Evolutionary conservation across 2,797 vertebrate species (phyloP), one percentile per base, ranked within the genome.

Genomic region (Cercopithecus diana): DNA sequence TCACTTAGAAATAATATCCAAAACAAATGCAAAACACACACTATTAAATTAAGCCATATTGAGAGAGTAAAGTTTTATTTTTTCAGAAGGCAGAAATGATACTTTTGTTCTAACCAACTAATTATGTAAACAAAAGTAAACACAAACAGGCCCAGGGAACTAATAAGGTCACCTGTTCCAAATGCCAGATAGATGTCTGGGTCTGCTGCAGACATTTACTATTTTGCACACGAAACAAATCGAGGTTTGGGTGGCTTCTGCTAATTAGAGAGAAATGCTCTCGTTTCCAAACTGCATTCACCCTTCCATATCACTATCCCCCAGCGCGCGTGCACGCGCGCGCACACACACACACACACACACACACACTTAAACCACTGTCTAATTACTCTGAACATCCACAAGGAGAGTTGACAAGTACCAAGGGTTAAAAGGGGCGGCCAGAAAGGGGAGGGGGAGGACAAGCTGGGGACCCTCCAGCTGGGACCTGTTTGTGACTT

Each of bases 41-140:
- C 11, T 5, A 48, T 58, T 39, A 79, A 93, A 90, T 57, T 43
- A 92, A 86, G 41, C 30, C 28, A 45, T 13, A 70, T 48, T 50
- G 36, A 43, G 22, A 52, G 61, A 79, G n/a, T 36, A 64, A 55
- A 81, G 48, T 75, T 93, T 75, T 36, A 19, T 48, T 94, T 96
- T 80, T 70, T 48, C 7, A 90, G 45, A 94, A 70, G 28, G 41
- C 90, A 97, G 81, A 92, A 93, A 96, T 93, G 98, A 98, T 98
- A 98, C 98, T 94, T 96, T 97, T 98, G 48, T 98, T 98, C 8
- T 19, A 9, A 98, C 98, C 98, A 98, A 97, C 73, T 85, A 96
- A 95, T 86, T 90, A 88, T 67, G 97, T 98, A 97, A 98, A 97
- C 97, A 98, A 97, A 95, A 98, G 98, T 98, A 98, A 99, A 99